Evolutionary conservation across 2,797 vertebrate species (phyloP).

Genomic region (Neomorphus geoffroyi): DNA sequence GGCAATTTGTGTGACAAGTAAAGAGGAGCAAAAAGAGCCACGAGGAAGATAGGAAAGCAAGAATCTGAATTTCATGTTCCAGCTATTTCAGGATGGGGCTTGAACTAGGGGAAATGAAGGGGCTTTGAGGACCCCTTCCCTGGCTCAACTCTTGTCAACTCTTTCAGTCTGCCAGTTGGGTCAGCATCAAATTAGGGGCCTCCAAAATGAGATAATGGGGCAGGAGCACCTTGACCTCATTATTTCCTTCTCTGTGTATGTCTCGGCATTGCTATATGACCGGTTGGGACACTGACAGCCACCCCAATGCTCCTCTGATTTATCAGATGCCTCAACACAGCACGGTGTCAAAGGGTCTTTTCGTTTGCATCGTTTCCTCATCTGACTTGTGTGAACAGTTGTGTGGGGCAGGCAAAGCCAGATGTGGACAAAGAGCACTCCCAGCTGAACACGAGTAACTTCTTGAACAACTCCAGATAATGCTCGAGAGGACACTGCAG

Average conservation of each 20-base stretch:
- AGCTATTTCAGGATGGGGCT: not conserved
- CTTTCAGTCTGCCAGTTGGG: not conserved
- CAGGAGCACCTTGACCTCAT: not conserved
- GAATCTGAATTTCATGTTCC: not conserved
- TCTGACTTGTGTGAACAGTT: not conserved
- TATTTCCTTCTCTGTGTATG: rapidly evolving
- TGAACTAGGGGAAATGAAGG: not conserved
- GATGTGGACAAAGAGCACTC: not conserved
- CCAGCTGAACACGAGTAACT: rapidly evolving
- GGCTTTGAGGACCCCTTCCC: not conserved
- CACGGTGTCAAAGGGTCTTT: not conserved
- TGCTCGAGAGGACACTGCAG: not conserved
- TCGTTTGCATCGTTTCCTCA: not conserved
- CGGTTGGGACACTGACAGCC: not conserved
- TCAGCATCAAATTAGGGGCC: not conserved
- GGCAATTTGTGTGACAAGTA: not conserved
- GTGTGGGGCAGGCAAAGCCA: not conserved
- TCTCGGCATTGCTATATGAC: not conserved
- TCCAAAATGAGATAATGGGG: not conserved
- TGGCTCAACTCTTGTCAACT: not conserved
- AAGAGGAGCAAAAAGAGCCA: not conserved
- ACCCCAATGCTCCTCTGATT: not conserved
- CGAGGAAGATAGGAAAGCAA: not conserved
- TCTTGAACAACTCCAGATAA: not conserved
- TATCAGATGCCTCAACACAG: not conserved